Conservation (phyloP, 1,140 invertebrate genomes). For the Pissodes strobi region DNA sequence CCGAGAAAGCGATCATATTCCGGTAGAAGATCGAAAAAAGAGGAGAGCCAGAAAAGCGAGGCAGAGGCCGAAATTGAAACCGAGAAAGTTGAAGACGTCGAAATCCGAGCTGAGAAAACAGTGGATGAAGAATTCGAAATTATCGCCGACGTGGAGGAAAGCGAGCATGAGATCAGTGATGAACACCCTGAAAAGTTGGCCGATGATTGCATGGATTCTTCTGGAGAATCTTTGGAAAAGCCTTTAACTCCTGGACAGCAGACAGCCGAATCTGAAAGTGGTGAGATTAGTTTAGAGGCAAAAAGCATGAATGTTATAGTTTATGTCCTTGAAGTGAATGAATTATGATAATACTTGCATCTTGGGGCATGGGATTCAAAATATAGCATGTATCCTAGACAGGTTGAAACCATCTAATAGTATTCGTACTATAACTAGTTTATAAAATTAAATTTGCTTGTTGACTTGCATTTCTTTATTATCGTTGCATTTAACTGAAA, state of each 20-base stretch:
- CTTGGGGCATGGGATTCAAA: too few relatives aligned
- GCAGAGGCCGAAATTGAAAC: constrained; percentile 16
- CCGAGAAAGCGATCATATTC: constrained; percentile 32
- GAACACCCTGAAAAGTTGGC: constrained; percentile 10
- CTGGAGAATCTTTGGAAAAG: constrained; percentile 33
- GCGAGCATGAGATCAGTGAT: constrained; percentile 7
- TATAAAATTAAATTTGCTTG: too few relatives aligned
- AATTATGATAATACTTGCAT: too few relatives aligned
- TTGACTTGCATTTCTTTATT: too few relatives aligned
- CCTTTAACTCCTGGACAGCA: constrained; percentile 44
- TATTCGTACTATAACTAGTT: too few relatives aligned
- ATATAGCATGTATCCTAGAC: too few relatives aligned
- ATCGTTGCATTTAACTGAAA: too few relatives aligned
- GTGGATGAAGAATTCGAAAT: neutral
- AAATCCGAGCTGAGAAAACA: neutral
- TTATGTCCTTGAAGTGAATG: too few relatives aligned
- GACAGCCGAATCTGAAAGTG: constrained; percentile 52
- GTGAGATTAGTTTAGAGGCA: too few relatives aligned
- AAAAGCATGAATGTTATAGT: too few relatives aligned
- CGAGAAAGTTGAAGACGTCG: neutral
- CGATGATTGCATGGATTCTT: constrained; percentile 32
- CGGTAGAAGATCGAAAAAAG: constrained; percentile 16
- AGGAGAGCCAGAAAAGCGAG: constrained; percentile 25
- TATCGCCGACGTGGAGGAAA: constrained; percentile 17
- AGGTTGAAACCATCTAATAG: too few relatives aligned